A percentile compares a stretch with the other conserved stretches of the same genome.
Evolutionary conservation across 2,113 vertebrate species (phyloP).

Genomic region (Malurus cyaneus): DNA sequence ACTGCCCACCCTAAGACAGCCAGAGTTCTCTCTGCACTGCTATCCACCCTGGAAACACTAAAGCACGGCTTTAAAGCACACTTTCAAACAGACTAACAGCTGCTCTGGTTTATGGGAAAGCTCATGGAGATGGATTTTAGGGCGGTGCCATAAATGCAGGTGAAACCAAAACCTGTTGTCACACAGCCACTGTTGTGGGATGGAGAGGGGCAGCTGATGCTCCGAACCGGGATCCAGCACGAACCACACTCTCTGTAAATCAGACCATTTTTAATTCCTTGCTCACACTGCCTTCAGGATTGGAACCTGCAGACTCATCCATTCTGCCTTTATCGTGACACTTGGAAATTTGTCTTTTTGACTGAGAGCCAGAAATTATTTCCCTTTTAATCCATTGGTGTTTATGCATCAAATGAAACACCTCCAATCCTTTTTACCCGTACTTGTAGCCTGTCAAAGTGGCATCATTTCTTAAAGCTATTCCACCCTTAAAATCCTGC

Average conservation of each 20-base stretch:
- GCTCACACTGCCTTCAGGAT: neutral
- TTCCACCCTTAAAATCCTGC: neutral
- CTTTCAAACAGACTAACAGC: neutral
- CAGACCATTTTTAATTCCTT: neutral
- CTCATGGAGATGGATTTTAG: accelerated
- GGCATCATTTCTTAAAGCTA: neutral
- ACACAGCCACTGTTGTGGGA: accelerated
- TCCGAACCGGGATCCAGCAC: accelerated
- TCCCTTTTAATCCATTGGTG: neutral
- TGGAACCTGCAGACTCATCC: neutral
- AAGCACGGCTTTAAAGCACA: neutral
- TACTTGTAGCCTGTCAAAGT: neutral
- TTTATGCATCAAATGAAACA: neutral
- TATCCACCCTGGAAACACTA: neutral
- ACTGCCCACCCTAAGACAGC: accelerated
- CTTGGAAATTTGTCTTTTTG: neutral
- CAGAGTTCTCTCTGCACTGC: neutral
- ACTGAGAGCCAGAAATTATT: neutral
- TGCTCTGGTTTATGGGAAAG: neutral
- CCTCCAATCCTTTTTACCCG: neutral
- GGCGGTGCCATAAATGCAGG: accelerated
- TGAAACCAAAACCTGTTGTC: accelerated
- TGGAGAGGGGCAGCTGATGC: neutral
- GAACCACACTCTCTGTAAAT: neutral
- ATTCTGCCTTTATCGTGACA: neutral